A percentile compares a stretch with the other conserved stretches of the same genome.
These are phyloP conservation scores for Brachionus asplanchnoidis DNA, from an alignment of 1,140 invertebrate genomes.

Conservation along the genomic window DNA sequence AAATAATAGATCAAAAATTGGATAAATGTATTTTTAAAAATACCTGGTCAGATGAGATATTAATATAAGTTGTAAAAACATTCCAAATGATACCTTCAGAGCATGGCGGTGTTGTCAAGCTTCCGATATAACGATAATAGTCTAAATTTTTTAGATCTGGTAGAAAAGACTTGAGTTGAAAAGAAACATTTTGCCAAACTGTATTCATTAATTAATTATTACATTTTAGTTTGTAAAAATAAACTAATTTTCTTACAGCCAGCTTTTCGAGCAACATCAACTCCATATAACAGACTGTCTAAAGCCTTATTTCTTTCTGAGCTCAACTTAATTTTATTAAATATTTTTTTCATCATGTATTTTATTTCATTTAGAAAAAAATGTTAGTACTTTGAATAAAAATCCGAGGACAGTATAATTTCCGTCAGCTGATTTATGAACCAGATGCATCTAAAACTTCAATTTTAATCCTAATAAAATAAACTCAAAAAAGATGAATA, in stretches of 20 bases:
- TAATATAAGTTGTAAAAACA: constrained; percentile 67
- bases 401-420: constrained; percentile 30
- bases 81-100: constrained; percentile 81
- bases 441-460: constrained; percentile 7
- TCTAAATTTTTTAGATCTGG: constrained; percentile 10
- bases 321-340: neutral
- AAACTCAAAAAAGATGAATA: neutral
- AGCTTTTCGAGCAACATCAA: neutral
- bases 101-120: constrained; percentile 82
- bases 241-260: neutral
- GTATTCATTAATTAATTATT: neutral
- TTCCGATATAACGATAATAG: constrained; percentile 71
- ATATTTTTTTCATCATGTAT: neutral
- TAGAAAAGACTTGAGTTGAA: neutral
- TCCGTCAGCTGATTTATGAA: constrained; percentile 23
- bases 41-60: constrained; percentile 32
- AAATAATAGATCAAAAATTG: neutral
- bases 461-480: neutral
- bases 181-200: constrained; percentile 15
- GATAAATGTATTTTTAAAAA: neutral
- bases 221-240: neutral
- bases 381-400: neutral
- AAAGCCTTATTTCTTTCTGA: neutral
- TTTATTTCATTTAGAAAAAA: neutral
- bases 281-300: neutral